Percentiles rank a stretch among this genome's conserved stretches.
These are phyloP conservation scores for Donacobius atricapilla DNA, from an alignment of 2,113 vertebrate species.

Conservation along the genomic window DNA sequence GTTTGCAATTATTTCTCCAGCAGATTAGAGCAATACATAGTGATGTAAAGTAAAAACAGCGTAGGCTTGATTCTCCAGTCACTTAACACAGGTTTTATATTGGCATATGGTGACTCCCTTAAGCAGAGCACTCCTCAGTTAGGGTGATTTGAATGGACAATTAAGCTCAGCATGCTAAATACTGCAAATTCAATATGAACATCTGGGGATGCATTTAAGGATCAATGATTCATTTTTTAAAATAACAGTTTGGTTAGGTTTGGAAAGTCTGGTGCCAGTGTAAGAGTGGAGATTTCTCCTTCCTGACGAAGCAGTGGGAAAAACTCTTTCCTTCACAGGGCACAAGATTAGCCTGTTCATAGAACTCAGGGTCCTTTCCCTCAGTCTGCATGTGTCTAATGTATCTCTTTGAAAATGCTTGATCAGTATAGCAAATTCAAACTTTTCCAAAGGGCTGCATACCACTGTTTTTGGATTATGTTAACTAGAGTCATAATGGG, in stretches of 20 bases:
- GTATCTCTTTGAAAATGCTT: background rate
- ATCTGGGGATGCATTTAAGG: conserved; percentile 13
- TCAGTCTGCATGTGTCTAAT: background rate
- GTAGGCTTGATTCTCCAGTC: conserved; percentile 51
- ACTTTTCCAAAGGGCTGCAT: background rate
- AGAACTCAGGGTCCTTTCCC: background rate
- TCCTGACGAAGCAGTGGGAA: background rate
- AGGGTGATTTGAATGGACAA: conserved; percentile 30
- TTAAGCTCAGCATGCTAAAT: conserved; percentile 35
- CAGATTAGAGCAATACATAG: conserved; percentile 46
- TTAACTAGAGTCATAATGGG: background rate
- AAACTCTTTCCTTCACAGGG: background rate
- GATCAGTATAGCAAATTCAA: background rate
- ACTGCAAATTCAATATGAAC: conserved; percentile 21
- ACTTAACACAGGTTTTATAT: conserved; percentile 31
- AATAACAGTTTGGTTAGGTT: conserved; percentile 14
- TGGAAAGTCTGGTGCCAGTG: background rate
- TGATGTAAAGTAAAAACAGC: conserved; percentile 49
- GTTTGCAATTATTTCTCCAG: conserved; percentile 61
- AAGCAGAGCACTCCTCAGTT: conserved; percentile 1
- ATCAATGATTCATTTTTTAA: conserved; percentile 17
- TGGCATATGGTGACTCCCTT: conserved; percentile 47
- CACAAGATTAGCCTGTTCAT: background rate
- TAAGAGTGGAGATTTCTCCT: background rate
- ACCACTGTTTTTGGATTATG: background rate